Percentiles rank a stretch among this genome's conserved stretches.
phyloP scores from a whole-genome alignment of 2,113 vertebrate genomes.

The Hippoglossus stenolepis region DNA sequence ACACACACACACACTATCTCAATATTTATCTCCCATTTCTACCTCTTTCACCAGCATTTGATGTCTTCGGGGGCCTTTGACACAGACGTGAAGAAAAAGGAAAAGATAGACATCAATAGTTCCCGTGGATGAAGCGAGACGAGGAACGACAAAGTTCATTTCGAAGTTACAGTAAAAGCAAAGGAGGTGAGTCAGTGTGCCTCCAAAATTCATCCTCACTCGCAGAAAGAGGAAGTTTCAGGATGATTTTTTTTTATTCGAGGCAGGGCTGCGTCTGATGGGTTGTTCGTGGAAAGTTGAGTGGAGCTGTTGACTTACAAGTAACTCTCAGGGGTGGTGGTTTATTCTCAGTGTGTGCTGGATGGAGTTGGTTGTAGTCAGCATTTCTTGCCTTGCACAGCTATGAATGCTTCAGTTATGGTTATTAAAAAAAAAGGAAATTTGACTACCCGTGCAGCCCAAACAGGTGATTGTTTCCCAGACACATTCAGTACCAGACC shows the following conservation, averaged over 20 bases:
- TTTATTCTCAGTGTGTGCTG: constrained; percentile 9
- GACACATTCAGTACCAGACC: too few species aligned
- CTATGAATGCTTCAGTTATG: neutral
- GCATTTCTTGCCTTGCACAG: constrained; percentile 24
- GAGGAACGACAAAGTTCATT: neutral
- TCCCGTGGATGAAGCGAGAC: neutral
- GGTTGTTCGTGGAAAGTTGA: constrained; percentile 25
- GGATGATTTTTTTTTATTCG: constrained; percentile 6
- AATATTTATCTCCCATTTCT: constrained; percentile 30
- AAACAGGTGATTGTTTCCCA: too few species aligned
- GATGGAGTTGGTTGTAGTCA: constrained; percentile 6
- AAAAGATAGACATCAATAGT: constrained; percentile 33
- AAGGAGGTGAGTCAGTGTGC: constrained; percentile 1
- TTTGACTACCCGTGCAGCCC: too few species aligned
- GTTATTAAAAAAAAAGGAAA: neutral
- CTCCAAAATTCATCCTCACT: neutral
- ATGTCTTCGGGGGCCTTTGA: constrained; percentile 30
- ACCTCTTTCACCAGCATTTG: constrained; percentile 22
- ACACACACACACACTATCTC: neutral
- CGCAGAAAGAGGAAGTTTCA: constrained; percentile 15
- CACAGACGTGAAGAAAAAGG: constrained; percentile 7
- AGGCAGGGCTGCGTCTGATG: neutral
- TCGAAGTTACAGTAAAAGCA: constrained; percentile 30
- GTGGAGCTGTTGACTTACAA: constrained; percentile 29
- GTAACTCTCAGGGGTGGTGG: neutral